Percentiles rank a stretch among this genome's conserved stretches.
phyloP scores from a whole-genome alignment of 2,888 invertebrate species.

The Strigamia crassipes region DNA sequence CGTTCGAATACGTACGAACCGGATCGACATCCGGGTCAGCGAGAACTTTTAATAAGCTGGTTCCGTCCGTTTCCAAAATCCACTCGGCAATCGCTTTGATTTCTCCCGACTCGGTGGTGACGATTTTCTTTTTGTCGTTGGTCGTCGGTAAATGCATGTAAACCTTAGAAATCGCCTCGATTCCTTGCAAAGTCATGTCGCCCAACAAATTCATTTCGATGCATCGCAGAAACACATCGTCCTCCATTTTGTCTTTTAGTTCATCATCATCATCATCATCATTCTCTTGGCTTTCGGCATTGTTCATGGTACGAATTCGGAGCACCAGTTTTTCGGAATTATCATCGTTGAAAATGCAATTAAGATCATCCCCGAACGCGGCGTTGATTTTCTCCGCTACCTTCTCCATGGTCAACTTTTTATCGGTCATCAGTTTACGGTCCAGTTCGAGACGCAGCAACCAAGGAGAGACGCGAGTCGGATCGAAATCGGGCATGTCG shows the following conservation, averaged over 20 bases:
- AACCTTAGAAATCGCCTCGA: constrained; percentile 90
- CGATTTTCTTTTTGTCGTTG: constrained; percentile 96
- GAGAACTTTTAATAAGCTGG: too few relatives aligned
- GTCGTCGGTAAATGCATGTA: constrained; percentile 99
- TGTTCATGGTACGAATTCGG: constrained; percentile 97
- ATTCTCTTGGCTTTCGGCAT: constrained; percentile 75
- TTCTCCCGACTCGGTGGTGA: constrained; percentile 96
- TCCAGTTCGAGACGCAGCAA: constrained; percentile 96
- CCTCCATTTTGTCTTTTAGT: constrained; percentile 64
- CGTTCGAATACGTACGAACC: too few relatives aligned
- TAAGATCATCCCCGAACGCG: constrained; percentile 98
- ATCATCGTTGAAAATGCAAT: constrained; percentile 99
- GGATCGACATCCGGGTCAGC: too few relatives aligned
- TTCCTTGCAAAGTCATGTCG: constrained; percentile 98
- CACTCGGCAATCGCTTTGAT: too few relatives aligned
- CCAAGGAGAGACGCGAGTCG: constrained; percentile 97
- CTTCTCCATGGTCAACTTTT: constrained; percentile 99
- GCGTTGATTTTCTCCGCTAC: constrained; percentile 99
- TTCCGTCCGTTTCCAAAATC: too few relatives aligned
- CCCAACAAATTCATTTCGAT: constrained; percentile 99
- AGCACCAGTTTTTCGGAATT: constrained; percentile 98
- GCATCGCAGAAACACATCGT: constrained; percentile 70
- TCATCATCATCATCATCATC: constrained; percentile 55
- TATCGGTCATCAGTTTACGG: constrained; percentile 98
- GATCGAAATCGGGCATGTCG: constrained; percentile 99